Evolutionary conservation across 2,797 vertebrate species (phyloP).

Genomic region (Oreonectes daqikongensis): DNA sequence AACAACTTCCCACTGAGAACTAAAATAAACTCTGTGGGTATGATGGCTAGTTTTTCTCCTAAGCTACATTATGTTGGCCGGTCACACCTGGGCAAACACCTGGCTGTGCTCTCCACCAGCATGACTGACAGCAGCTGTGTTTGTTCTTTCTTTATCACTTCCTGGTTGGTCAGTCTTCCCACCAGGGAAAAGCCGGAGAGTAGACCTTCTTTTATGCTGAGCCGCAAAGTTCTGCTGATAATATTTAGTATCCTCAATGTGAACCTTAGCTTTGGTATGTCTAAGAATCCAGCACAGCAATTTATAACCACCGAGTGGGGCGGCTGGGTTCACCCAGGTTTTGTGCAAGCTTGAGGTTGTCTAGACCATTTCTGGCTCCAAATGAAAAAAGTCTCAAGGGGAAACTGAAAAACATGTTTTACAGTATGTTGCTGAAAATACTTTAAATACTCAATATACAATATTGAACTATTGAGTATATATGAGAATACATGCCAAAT

Average conservation of each 20-base stretch:
- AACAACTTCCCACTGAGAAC: conserved; percentile 15
- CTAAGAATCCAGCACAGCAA: conserved; percentile 23
- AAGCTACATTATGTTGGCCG: not conserved
- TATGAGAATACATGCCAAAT: not conserved
- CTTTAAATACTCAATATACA: too few species aligned
- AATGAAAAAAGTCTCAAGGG: not conserved
- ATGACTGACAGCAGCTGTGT: conserved; percentile 69
- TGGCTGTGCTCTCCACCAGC: conserved; percentile 59
- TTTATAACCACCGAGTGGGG: conserved; percentile 6
- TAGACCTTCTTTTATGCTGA: conserved; percentile 59
- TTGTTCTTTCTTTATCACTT: conserved; percentile 67
- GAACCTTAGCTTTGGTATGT: conserved; percentile 37
- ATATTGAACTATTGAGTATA: too few species aligned
- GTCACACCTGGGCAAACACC: conserved; percentile 58
- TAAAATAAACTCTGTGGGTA: not conserved
- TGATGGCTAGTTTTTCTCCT: conserved; percentile 13
- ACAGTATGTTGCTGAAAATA: not conserved
- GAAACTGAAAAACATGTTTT: not conserved
- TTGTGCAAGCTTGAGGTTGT: not conserved
- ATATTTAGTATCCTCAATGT: conserved; percentile 60
- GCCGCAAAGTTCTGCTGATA: conserved; percentile 57
- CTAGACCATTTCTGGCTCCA: not conserved
- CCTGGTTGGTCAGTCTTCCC: conserved; percentile 66
- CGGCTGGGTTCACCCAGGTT: not conserved
- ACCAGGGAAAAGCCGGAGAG: conserved; percentile 50